Evolutionary conservation across 2,113 vertebrate species (phyloP), one percentile per base, ranked within the genome.

Genomic region (Platysteira castanea): DNA sequence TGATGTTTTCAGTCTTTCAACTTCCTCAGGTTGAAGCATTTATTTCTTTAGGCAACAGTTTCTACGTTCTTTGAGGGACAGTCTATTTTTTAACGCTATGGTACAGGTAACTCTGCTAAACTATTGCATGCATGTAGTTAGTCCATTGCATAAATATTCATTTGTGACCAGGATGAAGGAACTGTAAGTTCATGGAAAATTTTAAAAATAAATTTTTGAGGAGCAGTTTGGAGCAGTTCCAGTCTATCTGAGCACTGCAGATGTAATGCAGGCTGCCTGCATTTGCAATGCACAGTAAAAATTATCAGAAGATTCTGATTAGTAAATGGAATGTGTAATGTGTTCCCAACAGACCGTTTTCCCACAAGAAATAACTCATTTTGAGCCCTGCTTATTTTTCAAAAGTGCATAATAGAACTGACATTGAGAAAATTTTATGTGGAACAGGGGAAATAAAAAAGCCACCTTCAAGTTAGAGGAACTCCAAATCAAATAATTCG

Each of bases 161-260:
- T 56, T 79, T 83, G 28, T 76, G 41, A 39, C 53, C 49, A 83
- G 19, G 46, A 57, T 69, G 49, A 87, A 89, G 63, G 75, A 96
- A 69, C 59, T 53, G 65, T 39, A 87, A 82, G 85, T 46, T 37
- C 42, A 42, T 30, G 37, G 60, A 81, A 95, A 87, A 82, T 20
- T 87, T 85, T 49, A 69, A 84, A 93, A 95, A 42, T 61, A 69
- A n/a, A 22, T 82, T 87, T 91, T 42, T 69, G 84, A 84, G 78
- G 56, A 85, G 81, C 59, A 39, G 46, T 83, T 95, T 96, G 93
- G 95, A 94, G 93, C 70, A n/a, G 59, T 93, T 96, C 87, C 95
- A 94, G 78, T 35, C 84, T 96, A 93, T 95, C 93, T 96, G 91
- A 93, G 93, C 70, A 59, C 63, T 94, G 89, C 94, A 96, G 93